Conservation (phyloP, 2,113 vertebrate species). For the Nymphicus hollandicus region DNA sequence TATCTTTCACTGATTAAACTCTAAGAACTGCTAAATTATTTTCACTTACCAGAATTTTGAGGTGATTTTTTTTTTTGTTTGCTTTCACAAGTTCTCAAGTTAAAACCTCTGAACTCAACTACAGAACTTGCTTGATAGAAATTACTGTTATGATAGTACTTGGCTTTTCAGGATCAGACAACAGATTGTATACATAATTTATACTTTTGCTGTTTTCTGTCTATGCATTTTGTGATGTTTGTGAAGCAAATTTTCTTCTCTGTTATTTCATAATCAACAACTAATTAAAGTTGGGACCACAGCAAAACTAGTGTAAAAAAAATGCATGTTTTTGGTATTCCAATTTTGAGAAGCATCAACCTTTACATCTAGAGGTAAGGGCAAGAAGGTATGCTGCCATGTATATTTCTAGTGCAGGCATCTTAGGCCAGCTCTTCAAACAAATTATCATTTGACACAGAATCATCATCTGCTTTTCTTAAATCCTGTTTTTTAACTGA, state of each 20-base stretch:
- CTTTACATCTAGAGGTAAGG: accelerated
- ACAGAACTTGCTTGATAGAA: background rate
- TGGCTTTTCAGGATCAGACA: background rate
- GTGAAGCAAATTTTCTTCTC: background rate
- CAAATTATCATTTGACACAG: background rate
- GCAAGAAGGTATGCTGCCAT: background rate
- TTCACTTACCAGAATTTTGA: background rate
- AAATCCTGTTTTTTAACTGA: background rate
- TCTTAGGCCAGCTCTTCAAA: background rate
- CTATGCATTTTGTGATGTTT: background rate
- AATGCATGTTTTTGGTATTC: background rate
- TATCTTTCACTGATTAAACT: background rate
- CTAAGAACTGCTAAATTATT: background rate
- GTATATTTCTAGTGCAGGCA: background rate
- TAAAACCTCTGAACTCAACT: background rate
- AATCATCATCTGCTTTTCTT: background rate
- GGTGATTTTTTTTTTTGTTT: background rate
- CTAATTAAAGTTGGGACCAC: background rate
- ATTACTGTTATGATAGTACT: background rate
- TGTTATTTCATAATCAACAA: background rate
- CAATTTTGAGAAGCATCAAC: background rate
- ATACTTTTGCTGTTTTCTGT: background rate
- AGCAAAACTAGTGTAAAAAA: background rate
- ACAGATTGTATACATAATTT: background rate
- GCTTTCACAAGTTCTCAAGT: background rate